Conservation (phyloP, 2,797 vertebrate species). For the Rhadinocentrus ornatus region DNA sequence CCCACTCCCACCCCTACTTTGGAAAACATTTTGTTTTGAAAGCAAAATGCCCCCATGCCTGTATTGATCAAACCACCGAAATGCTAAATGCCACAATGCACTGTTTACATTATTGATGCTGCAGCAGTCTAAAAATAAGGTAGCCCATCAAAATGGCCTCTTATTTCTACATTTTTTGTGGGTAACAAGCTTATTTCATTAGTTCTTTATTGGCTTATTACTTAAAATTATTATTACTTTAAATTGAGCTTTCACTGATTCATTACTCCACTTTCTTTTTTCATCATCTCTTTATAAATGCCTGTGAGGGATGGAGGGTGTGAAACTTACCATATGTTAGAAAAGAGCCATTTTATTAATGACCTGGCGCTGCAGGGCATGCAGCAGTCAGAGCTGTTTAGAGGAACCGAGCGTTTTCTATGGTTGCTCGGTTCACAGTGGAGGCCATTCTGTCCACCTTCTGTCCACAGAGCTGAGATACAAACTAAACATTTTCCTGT, state of each 20-base stretch:
- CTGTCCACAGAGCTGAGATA: constrained; percentile 9
- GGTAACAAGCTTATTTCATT: neutral
- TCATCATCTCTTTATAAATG: constrained; percentile 12
- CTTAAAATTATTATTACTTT: too few species aligned
- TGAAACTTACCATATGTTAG: neutral
- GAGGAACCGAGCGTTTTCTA: constrained; percentile 68
- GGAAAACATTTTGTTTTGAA: constrained; percentile 66
- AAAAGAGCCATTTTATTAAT: neutral
- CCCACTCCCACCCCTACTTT: neutral
- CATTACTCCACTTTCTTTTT: neutral
- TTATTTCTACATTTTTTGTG: neutral
- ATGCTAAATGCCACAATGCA: constrained; percentile 38
- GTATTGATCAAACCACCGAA: constrained; percentile 48
- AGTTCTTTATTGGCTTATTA: neutral
- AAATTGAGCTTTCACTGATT: neutral
- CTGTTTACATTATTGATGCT: constrained; percentile 17
- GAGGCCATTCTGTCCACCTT: constrained; percentile 28
- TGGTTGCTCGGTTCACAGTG: constrained; percentile 25
- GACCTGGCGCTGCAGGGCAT: neutral
- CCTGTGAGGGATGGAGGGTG: neutral
- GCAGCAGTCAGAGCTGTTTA: constrained; percentile 78
- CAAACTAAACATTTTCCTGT: neutral
- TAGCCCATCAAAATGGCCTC: neutral
- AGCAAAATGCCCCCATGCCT: constrained; percentile 47
- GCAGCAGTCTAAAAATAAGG: constrained; percentile 15